Evolutionary conservation across 1,140 invertebrate species (phyloP), one percentile per base, ranked within the genome.

Genomic region (Proctacanthus coquilletti): DNA sequence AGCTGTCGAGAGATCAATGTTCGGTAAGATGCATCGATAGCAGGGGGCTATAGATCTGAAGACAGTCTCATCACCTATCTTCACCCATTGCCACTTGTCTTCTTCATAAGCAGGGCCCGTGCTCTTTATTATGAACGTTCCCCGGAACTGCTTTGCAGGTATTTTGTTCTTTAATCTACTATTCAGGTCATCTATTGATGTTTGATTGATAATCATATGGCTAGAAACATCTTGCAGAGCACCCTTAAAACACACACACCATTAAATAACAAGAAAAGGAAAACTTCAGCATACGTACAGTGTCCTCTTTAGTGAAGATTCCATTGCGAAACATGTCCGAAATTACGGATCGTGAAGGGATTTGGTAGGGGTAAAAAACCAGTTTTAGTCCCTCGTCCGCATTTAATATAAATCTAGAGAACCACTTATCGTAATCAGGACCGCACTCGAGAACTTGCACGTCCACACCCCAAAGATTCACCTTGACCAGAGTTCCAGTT

Each of bases 381-480:
- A 77, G 48, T 36, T 66, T 58, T 1, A 75, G 44, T 5, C 71
- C 74, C 4, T 43, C 45, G 19, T 72, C 65, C 38, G 70, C 61
- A 35, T 65, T 60, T 3, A 70, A 46, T 36, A 77, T 57, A 42
- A 64, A 72, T 31, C 67, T 56, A 0, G 73, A 75, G 36, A 75
- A 51, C 74, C 74, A 77, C 9, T 53, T 54, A 3, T 74, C 70
- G 15, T 62, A 62, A 41, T 72, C 72, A 33, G 71, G 66, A 13
- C 75, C 74, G 38, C 73, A 76, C 41, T 74, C 65, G 40, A 72
- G 63, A 0, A 61, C 64, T 14, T 63, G 48, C 4, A 74, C 52
- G 0, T 59, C 38, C 41, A 62, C 56, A 20, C 62, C 64, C 66
- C 67, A 71, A 14, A 71, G 54, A 0, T 61, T 51, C 0, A 63